These are phyloP conservation scores for Linnaemya tessellans DNA, from an alignment of 2,888 invertebrate genomes.

Conservation along the genomic window DNA sequence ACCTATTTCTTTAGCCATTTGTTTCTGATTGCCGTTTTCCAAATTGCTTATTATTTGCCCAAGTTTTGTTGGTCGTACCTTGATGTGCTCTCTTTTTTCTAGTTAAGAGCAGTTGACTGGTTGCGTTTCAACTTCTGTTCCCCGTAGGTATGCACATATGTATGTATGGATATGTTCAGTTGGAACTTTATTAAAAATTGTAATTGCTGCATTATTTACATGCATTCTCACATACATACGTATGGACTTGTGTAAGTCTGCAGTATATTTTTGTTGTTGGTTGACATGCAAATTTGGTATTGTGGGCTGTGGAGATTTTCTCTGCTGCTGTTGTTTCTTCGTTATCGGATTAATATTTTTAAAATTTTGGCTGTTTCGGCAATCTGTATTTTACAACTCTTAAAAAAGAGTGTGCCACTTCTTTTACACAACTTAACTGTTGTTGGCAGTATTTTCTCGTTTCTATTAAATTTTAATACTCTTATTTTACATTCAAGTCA, in stretches of 20 bases:
- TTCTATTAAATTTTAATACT: background rate
- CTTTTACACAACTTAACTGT: background rate
- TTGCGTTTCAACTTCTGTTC: slow-evolving; percentile 43
- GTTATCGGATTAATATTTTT: background rate
- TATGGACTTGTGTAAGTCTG: no score
- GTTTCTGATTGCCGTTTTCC: slow-evolving; percentile 48
- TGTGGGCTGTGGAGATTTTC: slow-evolving; percentile 32
- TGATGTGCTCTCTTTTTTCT: slow-evolving; percentile 26
- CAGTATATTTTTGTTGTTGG: slow-evolving; percentile 44
- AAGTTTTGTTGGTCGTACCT: slow-evolving; percentile 40
- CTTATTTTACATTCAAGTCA: background rate
- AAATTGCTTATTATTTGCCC: slow-evolving; percentile 34
- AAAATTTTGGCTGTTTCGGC: background rate
- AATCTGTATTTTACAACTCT: slow-evolving; percentile 13
- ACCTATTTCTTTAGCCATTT: slow-evolving; percentile 48
- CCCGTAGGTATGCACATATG: slow-evolving; percentile 38
- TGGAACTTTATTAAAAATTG: slow-evolving; percentile 47
- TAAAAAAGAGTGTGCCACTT: slow-evolving; percentile 10
- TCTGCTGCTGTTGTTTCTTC: slow-evolving; percentile 41
- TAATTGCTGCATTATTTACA: slow-evolving; percentile 59
- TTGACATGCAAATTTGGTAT: background rate
- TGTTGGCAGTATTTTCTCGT: background rate
- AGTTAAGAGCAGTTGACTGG: slow-evolving; percentile 23
- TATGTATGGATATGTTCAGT: background rate
- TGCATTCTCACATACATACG: background rate